phyloP scores from a whole-genome alignment of 53 echinoderm and acorn worm genomes.

The Echinarachnius parma region DNA sequence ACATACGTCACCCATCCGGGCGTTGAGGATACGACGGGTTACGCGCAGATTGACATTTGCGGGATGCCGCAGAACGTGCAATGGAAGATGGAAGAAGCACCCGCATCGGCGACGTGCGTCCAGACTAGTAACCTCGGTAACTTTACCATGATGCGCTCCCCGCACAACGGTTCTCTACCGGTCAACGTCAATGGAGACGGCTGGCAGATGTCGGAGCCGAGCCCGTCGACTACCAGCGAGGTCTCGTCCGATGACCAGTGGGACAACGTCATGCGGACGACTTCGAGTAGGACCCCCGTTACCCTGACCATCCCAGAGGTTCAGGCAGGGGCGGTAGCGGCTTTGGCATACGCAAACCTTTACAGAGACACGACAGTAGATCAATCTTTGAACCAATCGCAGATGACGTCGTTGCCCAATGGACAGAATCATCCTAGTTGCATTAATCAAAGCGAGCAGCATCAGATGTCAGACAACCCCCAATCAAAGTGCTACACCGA shows the following conservation, averaged over 20 bases:
- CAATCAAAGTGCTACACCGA: conserved; percentile 72
- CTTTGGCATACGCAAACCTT: conserved; percentile 91
- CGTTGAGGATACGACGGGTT: conserved; percentile 1
- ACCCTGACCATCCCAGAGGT: conserved; percentile 86
- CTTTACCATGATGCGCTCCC: conserved; percentile 10
- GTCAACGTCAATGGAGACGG: neutral
- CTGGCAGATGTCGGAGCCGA: conserved; percentile 27
- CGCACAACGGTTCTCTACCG: neutral
- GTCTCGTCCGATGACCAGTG: conserved; percentile 33
- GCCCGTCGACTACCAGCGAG: conserved; percentile 33
- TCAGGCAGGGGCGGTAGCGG: conserved; percentile 83
- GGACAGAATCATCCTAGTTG: neutral
- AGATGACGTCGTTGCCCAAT: neutral
- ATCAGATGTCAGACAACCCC: neutral
- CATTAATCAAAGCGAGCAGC: neutral
- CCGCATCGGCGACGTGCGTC: conserved; percentile 4
- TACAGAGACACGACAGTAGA: conserved; percentile 76
- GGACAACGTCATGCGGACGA: conserved; percentile 14
- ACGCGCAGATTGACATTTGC: too few relatives aligned
- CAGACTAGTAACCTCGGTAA: conserved; percentile 1
- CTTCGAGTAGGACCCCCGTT: conserved; percentile 43
- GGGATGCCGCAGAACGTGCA: neutral
- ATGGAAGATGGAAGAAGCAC: conserved; percentile 21
- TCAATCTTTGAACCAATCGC: neutral
- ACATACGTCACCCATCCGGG: conserved; percentile 3